phyloP scores from a whole-genome alignment of 1,140 invertebrate genomes.

The Saccostrea glomerata region DNA sequence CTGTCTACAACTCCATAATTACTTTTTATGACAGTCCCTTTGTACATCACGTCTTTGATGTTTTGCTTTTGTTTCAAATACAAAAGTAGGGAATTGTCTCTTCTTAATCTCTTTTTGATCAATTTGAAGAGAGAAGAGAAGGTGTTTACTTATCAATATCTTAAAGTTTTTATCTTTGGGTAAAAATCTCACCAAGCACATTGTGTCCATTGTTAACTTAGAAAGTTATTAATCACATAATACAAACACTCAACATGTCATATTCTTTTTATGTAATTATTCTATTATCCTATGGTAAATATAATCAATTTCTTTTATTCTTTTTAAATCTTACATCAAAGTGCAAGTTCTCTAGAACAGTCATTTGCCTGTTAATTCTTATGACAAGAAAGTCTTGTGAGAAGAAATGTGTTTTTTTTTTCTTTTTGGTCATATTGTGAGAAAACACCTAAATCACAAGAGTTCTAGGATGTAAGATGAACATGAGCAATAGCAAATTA shows the following conservation, averaged over 20 bases:
- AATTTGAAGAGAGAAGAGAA: neutral
- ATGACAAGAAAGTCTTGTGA: too few species aligned
- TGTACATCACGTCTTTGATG: conserved; percentile 15
- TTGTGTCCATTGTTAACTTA: neutral
- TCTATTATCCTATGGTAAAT: too few species aligned
- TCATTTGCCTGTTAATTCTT: too few species aligned
- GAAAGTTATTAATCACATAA: neutral
- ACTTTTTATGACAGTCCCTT: neutral
- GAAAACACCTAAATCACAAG: too few species aligned
- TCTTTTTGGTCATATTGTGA: too few species aligned
- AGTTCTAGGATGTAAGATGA: too few species aligned
- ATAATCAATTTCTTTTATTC: too few species aligned
- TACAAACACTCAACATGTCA: neutral
- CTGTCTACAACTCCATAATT: neutral
- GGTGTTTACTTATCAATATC: neutral
- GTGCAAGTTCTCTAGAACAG: too few species aligned
- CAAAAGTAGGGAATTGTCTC: neutral
- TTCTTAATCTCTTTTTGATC: neutral
- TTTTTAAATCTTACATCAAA: too few species aligned
- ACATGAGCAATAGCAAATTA: too few species aligned
- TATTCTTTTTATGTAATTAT: neutral
- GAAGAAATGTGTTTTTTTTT: too few species aligned
- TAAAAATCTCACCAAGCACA: neutral
- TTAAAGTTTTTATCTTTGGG: neutral
- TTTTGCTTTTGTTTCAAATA: neutral